Conservation (phyloP, 2,113 vertebrate species). For the Sigmodon hispidus region DNA sequence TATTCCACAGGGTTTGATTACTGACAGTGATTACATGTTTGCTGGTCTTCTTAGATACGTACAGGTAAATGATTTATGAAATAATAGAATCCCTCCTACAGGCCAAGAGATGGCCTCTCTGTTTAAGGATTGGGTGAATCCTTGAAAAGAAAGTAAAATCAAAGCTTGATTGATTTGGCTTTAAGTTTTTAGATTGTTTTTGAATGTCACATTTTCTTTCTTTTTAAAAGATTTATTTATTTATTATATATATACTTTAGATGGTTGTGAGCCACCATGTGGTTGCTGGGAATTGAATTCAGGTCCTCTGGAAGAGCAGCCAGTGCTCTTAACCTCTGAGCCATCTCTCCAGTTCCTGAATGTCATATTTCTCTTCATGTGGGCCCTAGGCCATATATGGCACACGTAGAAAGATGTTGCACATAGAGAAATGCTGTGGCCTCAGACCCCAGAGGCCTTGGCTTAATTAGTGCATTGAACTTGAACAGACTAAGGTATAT, state of each 20-base stretch:
- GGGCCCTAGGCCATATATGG: not conserved
- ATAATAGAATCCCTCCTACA: not conserved
- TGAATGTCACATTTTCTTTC: conserved; percentile 46
- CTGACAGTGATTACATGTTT: not conserved
- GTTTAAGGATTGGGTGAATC: conserved; percentile 13
- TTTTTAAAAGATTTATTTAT: too few relatives aligned
- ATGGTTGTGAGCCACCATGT: too few relatives aligned
- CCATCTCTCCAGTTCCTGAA: too few relatives aligned
- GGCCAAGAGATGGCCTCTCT: not conserved
- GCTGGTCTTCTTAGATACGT: not conserved
- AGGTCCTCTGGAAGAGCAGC: too few relatives aligned
- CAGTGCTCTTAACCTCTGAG: too few relatives aligned
- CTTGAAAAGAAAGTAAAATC: conserved; percentile 48
- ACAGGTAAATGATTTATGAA: not conserved
- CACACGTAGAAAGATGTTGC: not conserved
- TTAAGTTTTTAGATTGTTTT: conserved; percentile 16
- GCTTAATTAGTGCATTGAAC: not conserved
- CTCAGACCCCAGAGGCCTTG: not conserved
- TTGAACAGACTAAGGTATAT: not conserved
- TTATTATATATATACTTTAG: too few relatives aligned
- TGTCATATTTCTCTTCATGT: conserved; percentile 19
- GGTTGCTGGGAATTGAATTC: too few relatives aligned
- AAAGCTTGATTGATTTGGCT: conserved; percentile 10
- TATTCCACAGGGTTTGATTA: not conserved
- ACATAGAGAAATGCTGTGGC: not conserved